Evolutionary conservation across 2,113 vertebrate genomes (phyloP), one percentile per base, ranked within the genome.

Genomic region (Dryoscopus gambensis): DNA sequence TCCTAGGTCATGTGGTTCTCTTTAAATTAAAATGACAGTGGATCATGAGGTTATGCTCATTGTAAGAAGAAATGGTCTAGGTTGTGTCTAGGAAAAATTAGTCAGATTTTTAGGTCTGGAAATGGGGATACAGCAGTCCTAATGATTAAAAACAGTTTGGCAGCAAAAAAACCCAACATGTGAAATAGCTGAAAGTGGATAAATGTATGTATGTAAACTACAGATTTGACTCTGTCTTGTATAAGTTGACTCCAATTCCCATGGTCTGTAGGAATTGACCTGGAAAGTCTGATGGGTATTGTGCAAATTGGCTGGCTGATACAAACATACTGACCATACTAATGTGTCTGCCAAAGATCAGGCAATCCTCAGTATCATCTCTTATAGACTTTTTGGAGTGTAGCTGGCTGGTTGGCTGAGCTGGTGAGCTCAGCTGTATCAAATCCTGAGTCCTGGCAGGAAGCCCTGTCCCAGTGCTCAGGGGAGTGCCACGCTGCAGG

Each of bases 291-390:
- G 56, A 24, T 11, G 17, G 46, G 18, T 73, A 19, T 31, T 49
- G 40, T 73, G 31, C 15, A 39, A 62, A 22, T 19, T 84, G 46
- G 5, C 55, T 70, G 37, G 37, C 46, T 74, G 25, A 33, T 68
- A 42, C 15, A 31, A 62, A 57, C 25, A 13, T 24, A 6, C 8
- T 35, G 0, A 1, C 24, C 23, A n/a, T n/a, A n/a, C n/a, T n/a
- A n/a, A n/a, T 67, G 13, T 50, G 8, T 88, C 67, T 69, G 31
- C 27, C 16, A 15, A 65, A 44, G 42, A 68, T 21, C 40, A 71
- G 31, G 15, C 10, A 57, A 9, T 40, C 8, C 16, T 74, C 33
- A 25, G 50, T 44, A 14, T 70, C 44, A 20, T 59, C 15, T 59
- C n/a, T 33, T 40, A 35, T 24, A 89, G 52, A 18, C 33, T 27